A percentile compares a stretch with the other conserved stretches of the same genome.
Evolutionary conservation across 2,888 invertebrate species (phyloP).

Genomic region (Apotomis turbidana): DNA sequence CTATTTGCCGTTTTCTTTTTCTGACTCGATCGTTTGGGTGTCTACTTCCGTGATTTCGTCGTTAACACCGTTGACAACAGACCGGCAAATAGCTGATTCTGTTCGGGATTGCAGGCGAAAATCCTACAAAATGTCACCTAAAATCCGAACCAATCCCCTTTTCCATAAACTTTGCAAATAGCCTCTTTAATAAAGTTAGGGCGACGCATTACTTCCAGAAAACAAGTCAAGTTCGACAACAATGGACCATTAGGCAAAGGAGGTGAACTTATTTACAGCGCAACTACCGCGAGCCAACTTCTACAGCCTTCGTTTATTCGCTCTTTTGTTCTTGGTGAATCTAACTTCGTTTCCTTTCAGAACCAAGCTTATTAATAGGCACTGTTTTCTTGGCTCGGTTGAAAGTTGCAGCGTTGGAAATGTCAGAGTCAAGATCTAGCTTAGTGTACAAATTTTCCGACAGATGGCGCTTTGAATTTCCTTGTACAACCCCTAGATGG

Average conservation of each 20-base stretch:
- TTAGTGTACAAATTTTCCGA: background rate
- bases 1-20: background rate
- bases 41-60: background rate
- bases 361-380: constrained; percentile 1
- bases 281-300: constrained; percentile 45
- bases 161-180: constrained; percentile 40
- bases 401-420: background rate
- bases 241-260: constrained; percentile 67
- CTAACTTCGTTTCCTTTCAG: constrained; percentile 15
- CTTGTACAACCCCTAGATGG: background rate
- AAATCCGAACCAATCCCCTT: constrained; percentile 38
- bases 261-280: constrained; percentile 69
- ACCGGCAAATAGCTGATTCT: constrained; percentile 27
- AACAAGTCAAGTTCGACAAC: constrained; percentile 58
- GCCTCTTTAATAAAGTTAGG: constrained; percentile 57
- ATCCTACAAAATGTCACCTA: constrained; percentile 31
- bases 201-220: constrained; percentile 43
- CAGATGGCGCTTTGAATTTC: background rate
- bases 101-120: constrained; percentile 14
- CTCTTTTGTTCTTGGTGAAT: constrained; percentile 36
- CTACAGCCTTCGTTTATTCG: constrained; percentile 41
- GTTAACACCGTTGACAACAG: constrained; percentile 13
- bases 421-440: background rate
- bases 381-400: background rate
- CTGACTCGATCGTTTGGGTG: background rate